Conservation (phyloP, 1,140 invertebrate genomes). For the Bombus consobrinus region DNA sequence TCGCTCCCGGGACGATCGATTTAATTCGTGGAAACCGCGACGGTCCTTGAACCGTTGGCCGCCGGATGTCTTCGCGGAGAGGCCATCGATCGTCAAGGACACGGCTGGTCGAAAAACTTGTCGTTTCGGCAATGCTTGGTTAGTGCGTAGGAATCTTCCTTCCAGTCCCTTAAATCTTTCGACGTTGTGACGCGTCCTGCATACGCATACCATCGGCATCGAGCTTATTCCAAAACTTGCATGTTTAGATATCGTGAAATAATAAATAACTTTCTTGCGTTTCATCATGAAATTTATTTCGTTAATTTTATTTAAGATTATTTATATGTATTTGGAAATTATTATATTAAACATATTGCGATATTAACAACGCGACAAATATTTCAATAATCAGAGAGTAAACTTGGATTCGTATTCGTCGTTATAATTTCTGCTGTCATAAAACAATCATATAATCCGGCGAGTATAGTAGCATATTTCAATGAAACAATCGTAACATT, state of each 20-base stretch:
- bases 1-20: constrained; percentile 23
- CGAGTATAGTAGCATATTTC: too few species aligned
- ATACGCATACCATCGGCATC: neutral
- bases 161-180: constrained; percentile 26
- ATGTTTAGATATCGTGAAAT: neutral
- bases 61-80: constrained; percentile 30
- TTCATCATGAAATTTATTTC: neutral
- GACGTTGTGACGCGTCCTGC: neutral
- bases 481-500: too few species aligned
- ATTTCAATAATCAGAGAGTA: too few species aligned
- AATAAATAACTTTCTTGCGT: neutral
- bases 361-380: too few species aligned
- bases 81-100: constrained; percentile 58
- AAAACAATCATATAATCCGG: too few species aligned
- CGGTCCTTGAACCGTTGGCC: constrained; percentile 47
- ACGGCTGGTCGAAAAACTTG: constrained; percentile 57
- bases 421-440: too few species aligned
- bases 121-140: constrained; percentile 45
- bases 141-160: constrained; percentile 33
- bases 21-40: constrained; percentile 41
- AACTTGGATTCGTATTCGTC: too few species aligned
- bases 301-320: neutral
- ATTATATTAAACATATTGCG: too few species aligned
- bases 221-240: neutral
- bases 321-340: neutral